Conservation (phyloP, 2,888 invertebrate genomes). For the Norana najaformis region DNA sequence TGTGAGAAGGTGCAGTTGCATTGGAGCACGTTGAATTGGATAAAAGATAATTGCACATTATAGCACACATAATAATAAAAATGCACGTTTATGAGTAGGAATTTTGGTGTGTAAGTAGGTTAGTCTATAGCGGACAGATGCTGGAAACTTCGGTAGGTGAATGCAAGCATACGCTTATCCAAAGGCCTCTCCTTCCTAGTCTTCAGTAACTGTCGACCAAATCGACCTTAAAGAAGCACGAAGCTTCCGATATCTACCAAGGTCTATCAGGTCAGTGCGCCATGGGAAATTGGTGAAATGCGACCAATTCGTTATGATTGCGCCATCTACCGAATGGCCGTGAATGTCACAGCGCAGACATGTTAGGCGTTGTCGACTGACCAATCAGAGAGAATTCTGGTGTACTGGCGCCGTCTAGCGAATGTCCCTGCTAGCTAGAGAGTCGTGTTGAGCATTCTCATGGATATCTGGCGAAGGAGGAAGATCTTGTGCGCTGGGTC, state of each 20-base stretch:
- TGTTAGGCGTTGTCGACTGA: too few relatives aligned
- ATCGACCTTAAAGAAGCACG: neutral
- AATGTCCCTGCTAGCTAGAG: neutral
- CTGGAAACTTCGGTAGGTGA: too few relatives aligned
- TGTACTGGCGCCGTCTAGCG: neutral
- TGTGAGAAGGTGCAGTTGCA: too few relatives aligned
- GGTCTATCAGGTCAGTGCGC: neutral
- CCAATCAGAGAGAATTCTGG: neutral
- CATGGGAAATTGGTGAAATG: neutral
- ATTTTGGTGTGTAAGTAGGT: too few relatives aligned
- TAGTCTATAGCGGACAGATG: too few relatives aligned
- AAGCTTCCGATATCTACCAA: neutral
- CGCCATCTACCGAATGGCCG: neutral
- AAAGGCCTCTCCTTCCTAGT: neutral
- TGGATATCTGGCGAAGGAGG: conserved; percentile 10
- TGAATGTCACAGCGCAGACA: neutral
- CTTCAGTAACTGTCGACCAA: neutral
- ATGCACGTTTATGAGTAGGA: too few relatives aligned
- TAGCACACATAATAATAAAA: too few relatives aligned
- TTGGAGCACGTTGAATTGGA: too few relatives aligned
- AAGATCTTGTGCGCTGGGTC: neutral
- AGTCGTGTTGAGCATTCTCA: neutral
- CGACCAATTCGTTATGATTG: neutral
- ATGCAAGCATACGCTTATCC: neutral
- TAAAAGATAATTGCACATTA: too few relatives aligned